Percentiles rank a stretch among this genome's conserved stretches.
phyloP scores from a whole-genome alignment of 2,797 vertebrate genomes.

The Sebastes miniatus region DNA sequence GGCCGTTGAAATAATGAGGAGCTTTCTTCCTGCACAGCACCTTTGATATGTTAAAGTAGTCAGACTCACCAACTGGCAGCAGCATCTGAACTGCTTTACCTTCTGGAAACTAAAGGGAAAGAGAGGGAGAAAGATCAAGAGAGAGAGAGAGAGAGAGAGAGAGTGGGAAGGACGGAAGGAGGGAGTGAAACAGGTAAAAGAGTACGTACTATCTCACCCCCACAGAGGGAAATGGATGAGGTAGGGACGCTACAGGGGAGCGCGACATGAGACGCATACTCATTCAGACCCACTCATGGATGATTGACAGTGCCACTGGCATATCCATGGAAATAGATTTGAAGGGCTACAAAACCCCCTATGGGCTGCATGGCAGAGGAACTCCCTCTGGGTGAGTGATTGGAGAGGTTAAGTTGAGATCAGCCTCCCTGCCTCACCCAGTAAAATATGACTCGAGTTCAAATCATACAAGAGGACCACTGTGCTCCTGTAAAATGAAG shows the following conservation, averaged over 20 bases:
- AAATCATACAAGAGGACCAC: constrained; percentile 18
- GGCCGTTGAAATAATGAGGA: constrained; percentile 66
- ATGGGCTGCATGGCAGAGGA: constrained; percentile 22
- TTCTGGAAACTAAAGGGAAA: constrained; percentile 49
- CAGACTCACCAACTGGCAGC: constrained; percentile 65
- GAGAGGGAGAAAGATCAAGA: constrained; percentile 7
- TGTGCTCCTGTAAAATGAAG: neutral
- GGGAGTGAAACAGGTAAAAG: constrained; percentile 20
- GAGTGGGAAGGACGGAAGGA: neutral
- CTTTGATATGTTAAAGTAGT: constrained; percentile 79
- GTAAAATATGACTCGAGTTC: constrained; percentile 35
- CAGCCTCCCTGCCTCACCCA: constrained; percentile 17
- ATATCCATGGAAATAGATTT: constrained; percentile 22
- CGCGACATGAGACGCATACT: constrained; percentile 7
- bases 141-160: neutral
- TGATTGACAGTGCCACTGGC: constrained; percentile 53
- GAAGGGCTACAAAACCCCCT: constrained; percentile 20
- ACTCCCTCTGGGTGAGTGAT: constrained; percentile 44
- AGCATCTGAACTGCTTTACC: constrained; percentile 56
- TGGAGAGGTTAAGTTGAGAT: constrained; percentile 40
- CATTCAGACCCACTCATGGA: constrained; percentile 29
- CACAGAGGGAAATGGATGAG: constrained; percentile 23
- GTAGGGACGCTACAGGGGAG: neutral
- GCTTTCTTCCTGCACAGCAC: constrained; percentile 58
- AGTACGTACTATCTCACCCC: constrained; percentile 5